These are phyloP conservation scores for Semnornis frantzii DNA, from an alignment of 2,113 vertebrate species.

Conservation along the genomic window DNA sequence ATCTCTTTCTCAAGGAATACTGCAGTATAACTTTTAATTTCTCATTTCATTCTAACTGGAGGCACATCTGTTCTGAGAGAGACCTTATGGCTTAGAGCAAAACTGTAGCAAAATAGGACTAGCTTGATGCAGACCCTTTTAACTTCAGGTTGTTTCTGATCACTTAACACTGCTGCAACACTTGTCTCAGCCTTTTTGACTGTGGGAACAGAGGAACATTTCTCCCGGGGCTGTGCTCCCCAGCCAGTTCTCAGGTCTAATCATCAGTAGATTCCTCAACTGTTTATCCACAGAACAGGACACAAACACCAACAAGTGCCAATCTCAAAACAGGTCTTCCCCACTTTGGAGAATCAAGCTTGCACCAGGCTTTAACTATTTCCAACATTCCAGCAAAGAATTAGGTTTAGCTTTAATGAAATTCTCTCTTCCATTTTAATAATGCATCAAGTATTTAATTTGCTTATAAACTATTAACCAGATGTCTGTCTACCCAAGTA, in stretches of 20 bases:
- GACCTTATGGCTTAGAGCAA: background rate
- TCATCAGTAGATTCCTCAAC: background rate
- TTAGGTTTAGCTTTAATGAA: background rate
- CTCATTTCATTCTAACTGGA: background rate
- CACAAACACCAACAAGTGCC: background rate
- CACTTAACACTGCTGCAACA: slow-evolving; percentile 18
- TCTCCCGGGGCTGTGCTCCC: background rate
- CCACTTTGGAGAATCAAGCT: background rate
- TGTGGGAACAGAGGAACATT: background rate
- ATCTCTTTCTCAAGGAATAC: background rate
- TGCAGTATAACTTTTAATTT: background rate
- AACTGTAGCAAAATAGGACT: background rate
- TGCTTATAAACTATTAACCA: slow-evolving; percentile 43
- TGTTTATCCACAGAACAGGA: background rate
- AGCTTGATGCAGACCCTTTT: background rate
- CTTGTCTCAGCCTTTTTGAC: background rate
- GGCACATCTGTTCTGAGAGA: background rate
- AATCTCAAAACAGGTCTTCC: background rate
- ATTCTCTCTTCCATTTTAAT: slow-evolving; percentile 25
- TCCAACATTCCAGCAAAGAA: background rate
- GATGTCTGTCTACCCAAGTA: slow-evolving; percentile 37
- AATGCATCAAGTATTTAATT: slow-evolving; percentile 38
- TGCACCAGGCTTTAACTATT: background rate
- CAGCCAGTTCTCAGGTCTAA: background rate
- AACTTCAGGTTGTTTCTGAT: background rate